phyloP scores from a whole-genome alignment of 1,140 invertebrate species.

The Drosophila malerkotliana region DNA sequence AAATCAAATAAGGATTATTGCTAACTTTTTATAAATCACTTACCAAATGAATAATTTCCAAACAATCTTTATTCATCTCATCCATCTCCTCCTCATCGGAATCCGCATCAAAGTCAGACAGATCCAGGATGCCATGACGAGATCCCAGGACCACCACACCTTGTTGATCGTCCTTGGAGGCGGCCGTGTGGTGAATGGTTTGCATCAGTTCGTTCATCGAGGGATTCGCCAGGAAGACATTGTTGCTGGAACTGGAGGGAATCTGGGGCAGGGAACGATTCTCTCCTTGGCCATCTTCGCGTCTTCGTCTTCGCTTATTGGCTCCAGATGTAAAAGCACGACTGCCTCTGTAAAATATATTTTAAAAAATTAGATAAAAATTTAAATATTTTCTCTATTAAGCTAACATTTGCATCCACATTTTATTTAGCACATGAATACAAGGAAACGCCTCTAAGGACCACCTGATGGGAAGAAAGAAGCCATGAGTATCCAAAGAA shows the following conservation, averaged over 20 bases:
- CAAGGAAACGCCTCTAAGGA: not conserved
- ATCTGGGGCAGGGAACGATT: not conserved
- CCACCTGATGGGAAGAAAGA: not conserved
- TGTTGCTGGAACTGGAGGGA: not conserved
- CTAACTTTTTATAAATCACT: not conserved
- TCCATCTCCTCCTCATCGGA: not conserved
- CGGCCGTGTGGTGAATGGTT: not conserved
- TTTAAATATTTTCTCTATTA: not conserved
- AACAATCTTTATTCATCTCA: too few species aligned
- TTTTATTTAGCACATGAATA: not conserved
- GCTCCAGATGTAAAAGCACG: not conserved
- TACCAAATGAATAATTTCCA: not conserved
- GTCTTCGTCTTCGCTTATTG: not conserved
- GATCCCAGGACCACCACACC: not conserved
- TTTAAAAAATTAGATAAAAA: not conserved
- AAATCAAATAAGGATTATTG: not conserved
- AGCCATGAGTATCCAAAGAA: not conserved
- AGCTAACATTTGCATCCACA: constrained; percentile 2
- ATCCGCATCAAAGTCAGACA: not conserved
- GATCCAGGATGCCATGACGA: not conserved
- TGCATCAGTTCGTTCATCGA: constrained; percentile 24
- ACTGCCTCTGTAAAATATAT: not conserved
- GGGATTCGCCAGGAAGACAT: constrained; percentile 7
- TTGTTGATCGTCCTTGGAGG: not conserved
- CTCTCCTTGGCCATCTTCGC: not conserved